Evolutionary conservation across 2,888 invertebrate genomes (phyloP), one percentile per base, ranked within the genome.

Genomic region (Zaprionus lineosus): DNA sequence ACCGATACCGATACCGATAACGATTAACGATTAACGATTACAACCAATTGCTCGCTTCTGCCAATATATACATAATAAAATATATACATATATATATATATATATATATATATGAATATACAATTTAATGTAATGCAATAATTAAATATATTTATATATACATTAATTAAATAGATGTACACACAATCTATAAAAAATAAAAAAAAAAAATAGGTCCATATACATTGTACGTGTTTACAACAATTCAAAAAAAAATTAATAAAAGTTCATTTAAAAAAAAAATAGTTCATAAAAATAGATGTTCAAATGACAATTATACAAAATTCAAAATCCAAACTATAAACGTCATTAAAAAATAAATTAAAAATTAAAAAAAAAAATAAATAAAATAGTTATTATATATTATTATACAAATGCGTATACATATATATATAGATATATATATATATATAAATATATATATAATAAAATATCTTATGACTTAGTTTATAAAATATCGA

Each of bases 11-110:
- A 44, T 11, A 39, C 48, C 43, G 52, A 50, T 48, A 33, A 63
- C 26, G 26, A 40, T 50, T 21, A 48, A 12, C 14, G 37, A 40
- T 16, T 26, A 56, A 36, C 58, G 15, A 28, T 26, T 50, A 51
- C 65, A 72, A 81, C 58, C 70, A 70, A 78, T 78, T 78, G 78
- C 77, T 78, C 77, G 83, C 77, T 82, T 78, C 70, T 82, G 77
- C 77, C 77, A 78, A 74, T 56, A 74, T 56, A 53, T 39, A 21
- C 7, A 41, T 40, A 33, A 14, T 31, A 44, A 24, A 48, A 47
- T 26, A 34, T 28, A 33, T 21, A 43, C 46, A 24, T 24, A 52
- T 53, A 31, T 37, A 36, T n/a, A 31, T 18, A 48, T 40, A 40
- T 28, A 41, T 28, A 37, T 36, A 44, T 24, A 52, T 8, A 37